phyloP scores from a whole-genome alignment of 2,888 invertebrate species.

The Philereme transversata region DNA sequence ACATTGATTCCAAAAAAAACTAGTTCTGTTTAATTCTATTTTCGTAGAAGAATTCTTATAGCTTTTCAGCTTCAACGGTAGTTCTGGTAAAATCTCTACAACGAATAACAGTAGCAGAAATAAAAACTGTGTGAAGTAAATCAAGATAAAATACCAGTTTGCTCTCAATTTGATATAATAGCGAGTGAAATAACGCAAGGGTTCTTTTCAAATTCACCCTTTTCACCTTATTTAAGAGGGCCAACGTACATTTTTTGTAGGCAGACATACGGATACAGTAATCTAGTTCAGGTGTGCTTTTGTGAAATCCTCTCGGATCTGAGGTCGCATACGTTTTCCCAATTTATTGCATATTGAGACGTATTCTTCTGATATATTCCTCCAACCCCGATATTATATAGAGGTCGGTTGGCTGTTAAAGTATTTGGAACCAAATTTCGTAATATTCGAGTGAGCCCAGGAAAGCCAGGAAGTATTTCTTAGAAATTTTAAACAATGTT shows the following conservation, averaged over 20 bases:
- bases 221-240: slow-evolving; percentile 43
- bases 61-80: too few relatives aligned
- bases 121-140: slow-evolving; percentile 7
- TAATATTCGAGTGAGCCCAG: slow-evolving; percentile 29
- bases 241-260: slow-evolving; percentile 71
- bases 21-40: too few relatives aligned
- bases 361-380: slow-evolving; percentile 72
- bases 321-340: slow-evolving; percentile 73
- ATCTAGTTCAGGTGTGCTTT: slow-evolving; percentile 80
- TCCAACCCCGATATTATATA: slow-evolving; percentile 57
- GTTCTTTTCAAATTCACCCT: slow-evolving; percentile 71
- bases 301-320: slow-evolving; percentile 71
- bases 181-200: slow-evolving; percentile 57
- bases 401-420: slow-evolving; percentile 57
- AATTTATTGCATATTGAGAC: slow-evolving; percentile 83
- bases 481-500: background rate
- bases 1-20: too few relatives aligned
- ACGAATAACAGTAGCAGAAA: too few relatives aligned
- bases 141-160: slow-evolving; percentile 59
- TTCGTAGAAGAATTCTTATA: too few relatives aligned
- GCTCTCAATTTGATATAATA: slow-evolving; percentile 63
- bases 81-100: too few relatives aligned
- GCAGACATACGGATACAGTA: slow-evolving; percentile 69
- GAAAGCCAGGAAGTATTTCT: background rate
- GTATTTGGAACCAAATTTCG: slow-evolving; percentile 56